Evolutionary conservation across 2,113 vertebrate genomes (phyloP).

Genomic region (Cervus canadensis): DNA sequence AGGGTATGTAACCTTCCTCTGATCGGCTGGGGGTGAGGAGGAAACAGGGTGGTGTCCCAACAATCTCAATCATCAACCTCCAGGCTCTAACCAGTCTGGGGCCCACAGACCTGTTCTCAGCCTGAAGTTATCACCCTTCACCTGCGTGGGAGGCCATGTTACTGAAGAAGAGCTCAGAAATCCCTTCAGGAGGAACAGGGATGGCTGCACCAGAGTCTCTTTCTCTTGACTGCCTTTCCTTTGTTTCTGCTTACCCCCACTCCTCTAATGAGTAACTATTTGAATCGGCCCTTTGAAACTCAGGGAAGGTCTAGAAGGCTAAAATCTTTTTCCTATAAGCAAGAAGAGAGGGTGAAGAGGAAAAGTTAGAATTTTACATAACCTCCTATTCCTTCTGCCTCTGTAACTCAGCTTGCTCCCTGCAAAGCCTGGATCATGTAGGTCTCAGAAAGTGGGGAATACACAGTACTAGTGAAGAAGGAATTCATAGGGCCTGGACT

Average conservation of each 20-base stretch:
- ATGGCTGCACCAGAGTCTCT: background rate
- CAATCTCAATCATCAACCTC: background rate
- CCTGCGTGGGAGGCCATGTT: background rate
- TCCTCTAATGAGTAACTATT: background rate
- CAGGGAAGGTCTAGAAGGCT: background rate
- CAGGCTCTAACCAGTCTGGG: background rate
- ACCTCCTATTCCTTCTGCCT: background rate
- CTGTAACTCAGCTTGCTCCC: background rate
- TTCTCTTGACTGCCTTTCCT: background rate
- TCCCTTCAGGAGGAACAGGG: background rate
- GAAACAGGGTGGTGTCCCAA: background rate
- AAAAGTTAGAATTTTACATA: background rate
- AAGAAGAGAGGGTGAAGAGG: background rate
- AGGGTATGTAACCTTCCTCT: background rate
- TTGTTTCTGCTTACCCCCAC: background rate
- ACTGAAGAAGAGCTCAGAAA: background rate
- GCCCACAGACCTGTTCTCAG: background rate
- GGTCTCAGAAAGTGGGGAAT: background rate
- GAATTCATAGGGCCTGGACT: too few relatives aligned
- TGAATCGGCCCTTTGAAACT: background rate
- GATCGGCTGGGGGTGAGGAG: background rate
- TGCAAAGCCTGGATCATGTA: background rate
- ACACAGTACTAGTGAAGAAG: background rate
- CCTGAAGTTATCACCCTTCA: background rate
- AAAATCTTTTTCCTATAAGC: background rate